phyloP scores from a whole-genome alignment of 1,140 invertebrate species.

The Dermatophagoides farinae region DNA sequence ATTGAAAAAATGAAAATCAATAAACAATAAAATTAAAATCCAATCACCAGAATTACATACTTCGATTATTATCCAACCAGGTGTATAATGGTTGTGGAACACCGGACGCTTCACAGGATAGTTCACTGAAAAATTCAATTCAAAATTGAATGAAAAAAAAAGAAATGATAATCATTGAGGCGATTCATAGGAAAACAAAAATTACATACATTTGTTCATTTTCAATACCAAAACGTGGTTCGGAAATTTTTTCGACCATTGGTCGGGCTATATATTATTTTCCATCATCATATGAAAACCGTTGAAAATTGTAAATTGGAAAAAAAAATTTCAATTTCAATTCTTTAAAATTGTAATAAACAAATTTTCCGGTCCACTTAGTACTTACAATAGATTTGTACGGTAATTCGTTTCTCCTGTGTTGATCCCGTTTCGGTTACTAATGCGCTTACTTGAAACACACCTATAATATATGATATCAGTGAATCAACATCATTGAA shows the following conservation, averaged over 20 bases:
- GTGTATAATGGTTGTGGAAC: constrained; percentile 56
- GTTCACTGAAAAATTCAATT: constrained; percentile 20
- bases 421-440: constrained; percentile 56
- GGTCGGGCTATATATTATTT: not conserved
- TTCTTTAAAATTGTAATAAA: not conserved
- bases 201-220: not conserved
- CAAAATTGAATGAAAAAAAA: not conserved
- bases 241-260: not conserved
- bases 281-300: no score
- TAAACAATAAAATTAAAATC: not conserved
- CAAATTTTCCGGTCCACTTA: not conserved
- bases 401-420: constrained; percentile 44
- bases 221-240: not conserved
- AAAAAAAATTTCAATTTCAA: not conserved
- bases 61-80: constrained; percentile 38
- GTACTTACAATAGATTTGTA: constrained; percentile 39
- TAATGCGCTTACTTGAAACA: constrained; percentile 59
- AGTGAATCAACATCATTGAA: not conserved
- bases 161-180: not conserved
- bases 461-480: constrained; percentile 28
- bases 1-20: not conserved
- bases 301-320: no score
- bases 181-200: not conserved
- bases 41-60: not conserved
- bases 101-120: constrained; percentile 51